Base-by-base conservation (phyloP, 1,140 invertebrate species). In the Euglossa dilemma region DNA sequence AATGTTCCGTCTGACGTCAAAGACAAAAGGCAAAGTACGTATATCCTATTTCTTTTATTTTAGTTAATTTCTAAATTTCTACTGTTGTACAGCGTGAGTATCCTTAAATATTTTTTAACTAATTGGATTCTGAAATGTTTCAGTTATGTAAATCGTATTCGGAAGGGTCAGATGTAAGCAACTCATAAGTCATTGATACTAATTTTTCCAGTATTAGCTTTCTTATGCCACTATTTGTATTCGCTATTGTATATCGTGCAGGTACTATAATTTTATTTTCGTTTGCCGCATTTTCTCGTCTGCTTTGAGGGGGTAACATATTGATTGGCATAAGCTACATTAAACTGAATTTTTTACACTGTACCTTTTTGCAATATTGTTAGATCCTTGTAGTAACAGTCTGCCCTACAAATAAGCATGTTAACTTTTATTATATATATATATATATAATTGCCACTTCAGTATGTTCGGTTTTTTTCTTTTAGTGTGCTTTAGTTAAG, bases 11-110 rank as follows among this genome's bases (percentile, higher is more conserved):
- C 94, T 96, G 75, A 95, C 96, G n/a, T 94, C 96, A 4, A 97
- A 96, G 91, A 95, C 95, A 0, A 96, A 96, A 91, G 95, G 95
- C 74, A 97, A 97, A 95, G 96, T 96, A 76, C 20, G 80, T 82
- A 67, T 12, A 52, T 16, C 12, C 4, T 50, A 12, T 50, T 47
- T 25, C 14, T 69, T 59, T 1, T 6, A 2, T 7, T 11, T 9
- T 3, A 28, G 3, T 6, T 74, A 54, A 14, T 28, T 23, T 63
- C 9, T 25, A 52, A 7, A 36, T 76, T 50, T 67, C 45, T 67
- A 57, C 72, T 69, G 7, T n/a, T 76, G 63, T 82, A 67, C 45
- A 67, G 43, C 18, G 52, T 69, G 16, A 54, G 12, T 69, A 64
- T 67, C 66, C 64, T 36, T 18, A 28, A 81, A 16, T 72, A 57